phyloP scores from a whole-genome alignment of 2,797 vertebrate genomes.

The Megalops cyprinoides region DNA sequence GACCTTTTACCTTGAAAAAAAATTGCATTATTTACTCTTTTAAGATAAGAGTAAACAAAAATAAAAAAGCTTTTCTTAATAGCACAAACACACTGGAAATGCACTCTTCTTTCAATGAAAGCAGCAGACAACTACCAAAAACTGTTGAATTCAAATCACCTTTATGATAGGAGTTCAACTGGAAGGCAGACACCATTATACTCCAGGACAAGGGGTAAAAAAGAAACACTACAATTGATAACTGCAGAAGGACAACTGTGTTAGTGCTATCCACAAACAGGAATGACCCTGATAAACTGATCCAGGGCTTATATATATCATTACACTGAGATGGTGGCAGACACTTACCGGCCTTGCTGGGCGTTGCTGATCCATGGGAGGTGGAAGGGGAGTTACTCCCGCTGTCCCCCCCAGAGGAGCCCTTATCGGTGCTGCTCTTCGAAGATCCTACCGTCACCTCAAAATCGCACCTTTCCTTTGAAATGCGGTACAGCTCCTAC shows the following conservation, averaged over 20 bases:
- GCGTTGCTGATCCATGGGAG: slow-evolving; percentile 46
- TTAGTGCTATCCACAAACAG: background rate
- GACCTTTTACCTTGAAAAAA: too few relatives aligned
- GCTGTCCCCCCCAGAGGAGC: slow-evolving; percentile 83
- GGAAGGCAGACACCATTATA: too few relatives aligned
- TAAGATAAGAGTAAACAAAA: too few relatives aligned
- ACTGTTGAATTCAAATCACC: too few relatives aligned
- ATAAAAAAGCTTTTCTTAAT: too few relatives aligned
- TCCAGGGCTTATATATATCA: too few relatives aligned
- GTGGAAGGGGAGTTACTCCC: slow-evolving; percentile 76
- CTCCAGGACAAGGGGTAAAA: background rate
- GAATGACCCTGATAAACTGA: too few relatives aligned
- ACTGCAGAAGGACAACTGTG: background rate
- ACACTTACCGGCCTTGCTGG: slow-evolving; percentile 68
- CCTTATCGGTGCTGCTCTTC: slow-evolving; percentile 73
- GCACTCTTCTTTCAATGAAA: too few relatives aligned
- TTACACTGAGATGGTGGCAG: background rate
- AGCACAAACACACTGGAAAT: too few relatives aligned
- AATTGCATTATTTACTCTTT: too few relatives aligned
- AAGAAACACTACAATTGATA: background rate
- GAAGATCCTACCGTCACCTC: slow-evolving; percentile 72
- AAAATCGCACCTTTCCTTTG: slow-evolving; percentile 90
- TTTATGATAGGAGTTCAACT: background rate
- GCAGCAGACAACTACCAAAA: too few relatives aligned
- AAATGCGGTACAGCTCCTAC: slow-evolving; percentile 91